These are phyloP conservation scores for Littorina saxatilis DNA, from an alignment of 1,140 invertebrate genomes.

Conservation along the genomic window DNA sequence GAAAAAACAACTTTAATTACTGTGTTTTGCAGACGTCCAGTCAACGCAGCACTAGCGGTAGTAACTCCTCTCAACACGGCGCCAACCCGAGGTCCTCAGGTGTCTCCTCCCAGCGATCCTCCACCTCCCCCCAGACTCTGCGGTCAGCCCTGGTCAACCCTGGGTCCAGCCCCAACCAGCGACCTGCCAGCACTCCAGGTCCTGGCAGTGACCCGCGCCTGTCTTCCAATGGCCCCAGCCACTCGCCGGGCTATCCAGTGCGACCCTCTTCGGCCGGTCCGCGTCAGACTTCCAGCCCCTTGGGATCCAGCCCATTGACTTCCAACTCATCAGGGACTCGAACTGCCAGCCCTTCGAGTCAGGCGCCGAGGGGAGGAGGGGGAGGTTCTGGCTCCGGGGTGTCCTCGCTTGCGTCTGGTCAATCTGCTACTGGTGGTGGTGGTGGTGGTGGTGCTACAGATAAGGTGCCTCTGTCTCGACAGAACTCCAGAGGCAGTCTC, in stretches of 20 bases:
- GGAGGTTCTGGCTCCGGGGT: background rate
- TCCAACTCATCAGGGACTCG: constrained; percentile 20
- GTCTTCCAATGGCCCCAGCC: background rate
- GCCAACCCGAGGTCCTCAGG: background rate
- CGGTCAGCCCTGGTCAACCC: background rate
- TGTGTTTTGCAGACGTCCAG: background rate
- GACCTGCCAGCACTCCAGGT: constrained; percentile 28
- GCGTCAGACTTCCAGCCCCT: constrained; percentile 19
- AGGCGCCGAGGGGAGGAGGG: background rate
- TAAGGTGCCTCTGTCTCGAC: constrained; percentile 9
- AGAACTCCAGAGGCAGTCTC: constrained; percentile 19
- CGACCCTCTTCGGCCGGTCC: constrained; percentile 29
- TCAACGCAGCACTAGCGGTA: constrained; percentile 13
- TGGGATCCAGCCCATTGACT: background rate
- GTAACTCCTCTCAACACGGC: background rate
- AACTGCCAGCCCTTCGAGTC: constrained; percentile 1
- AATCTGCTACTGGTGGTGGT: background rate
- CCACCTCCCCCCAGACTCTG: constrained; percentile 14
- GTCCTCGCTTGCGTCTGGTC: constrained; percentile 1
- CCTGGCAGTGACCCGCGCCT: background rate
- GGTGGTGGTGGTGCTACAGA: background rate
- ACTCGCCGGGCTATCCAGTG: constrained; percentile 32
- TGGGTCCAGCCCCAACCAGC: constrained; percentile 29
- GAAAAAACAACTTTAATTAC: no score
- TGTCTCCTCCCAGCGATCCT: constrained; percentile 2